phyloP scores from a whole-genome alignment of 2,113 vertebrate genomes.

The Oxyura jamaicensis region DNA sequence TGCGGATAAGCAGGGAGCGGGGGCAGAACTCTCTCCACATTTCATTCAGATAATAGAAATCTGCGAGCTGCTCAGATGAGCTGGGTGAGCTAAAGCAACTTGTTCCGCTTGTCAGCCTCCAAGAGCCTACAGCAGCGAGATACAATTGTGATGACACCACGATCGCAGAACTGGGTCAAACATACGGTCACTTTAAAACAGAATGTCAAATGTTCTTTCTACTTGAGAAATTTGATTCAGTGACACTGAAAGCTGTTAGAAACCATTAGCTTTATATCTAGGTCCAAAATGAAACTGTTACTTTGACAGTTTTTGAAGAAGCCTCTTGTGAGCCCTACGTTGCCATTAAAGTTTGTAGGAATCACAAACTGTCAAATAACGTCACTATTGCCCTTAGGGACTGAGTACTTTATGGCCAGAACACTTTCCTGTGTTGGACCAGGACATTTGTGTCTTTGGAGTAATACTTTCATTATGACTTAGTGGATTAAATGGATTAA shows the following conservation, averaged over 20 bases:
- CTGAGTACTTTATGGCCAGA: neutral
- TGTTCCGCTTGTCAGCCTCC: slow-evolving; percentile 78
- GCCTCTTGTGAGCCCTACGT: neutral
- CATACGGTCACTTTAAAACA: slow-evolving; percentile 72
- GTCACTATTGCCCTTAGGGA: neutral
- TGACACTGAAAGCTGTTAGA: slow-evolving; percentile 60
- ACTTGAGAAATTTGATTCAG: slow-evolving; percentile 69
- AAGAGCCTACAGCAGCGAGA: slow-evolving; percentile 64
- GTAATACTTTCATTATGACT: neutral
- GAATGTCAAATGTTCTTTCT: slow-evolving; percentile 64
- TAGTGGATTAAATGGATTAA: neutral
- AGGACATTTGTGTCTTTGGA: neutral
- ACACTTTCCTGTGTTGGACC: neutral
- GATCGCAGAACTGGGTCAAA: slow-evolving; percentile 72
- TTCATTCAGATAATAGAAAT: slow-evolving; percentile 75
- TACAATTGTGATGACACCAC: slow-evolving; percentile 68
- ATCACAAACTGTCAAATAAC: slow-evolving; percentile 7
- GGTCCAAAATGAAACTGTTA: slow-evolving; percentile 26
- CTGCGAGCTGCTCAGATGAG: slow-evolving; percentile 75
- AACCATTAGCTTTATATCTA: slow-evolving; percentile 60
- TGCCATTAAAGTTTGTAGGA: neutral
- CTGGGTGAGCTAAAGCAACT: slow-evolving; percentile 64
- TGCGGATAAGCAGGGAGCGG: neutral
- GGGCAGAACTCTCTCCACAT: slow-evolving; percentile 30
- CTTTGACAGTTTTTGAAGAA: slow-evolving; percentile 1